These are phyloP conservation scores for Melanerpes aurifrons DNA, from an alignment of 2,113 vertebrate genomes.

Conservation along the genomic window DNA sequence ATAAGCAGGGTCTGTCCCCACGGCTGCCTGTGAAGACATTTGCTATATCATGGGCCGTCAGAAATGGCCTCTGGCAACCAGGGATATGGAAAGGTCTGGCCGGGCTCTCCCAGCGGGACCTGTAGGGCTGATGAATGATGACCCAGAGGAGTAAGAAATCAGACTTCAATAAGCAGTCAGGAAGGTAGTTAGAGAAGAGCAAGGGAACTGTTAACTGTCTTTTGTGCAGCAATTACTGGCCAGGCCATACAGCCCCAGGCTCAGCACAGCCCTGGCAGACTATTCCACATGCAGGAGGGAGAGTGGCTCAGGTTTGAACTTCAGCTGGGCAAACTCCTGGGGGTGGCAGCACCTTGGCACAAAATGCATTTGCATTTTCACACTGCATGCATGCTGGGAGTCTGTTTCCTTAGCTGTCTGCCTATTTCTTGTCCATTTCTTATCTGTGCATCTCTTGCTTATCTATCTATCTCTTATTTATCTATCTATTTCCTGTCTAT, in stretches of 20 bases:
- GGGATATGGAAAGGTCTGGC: conserved; percentile 69
- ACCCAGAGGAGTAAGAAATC: conserved; percentile 74
- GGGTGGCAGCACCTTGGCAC: neutral
- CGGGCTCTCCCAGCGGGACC: conserved; percentile 63
- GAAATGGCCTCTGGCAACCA: conserved; percentile 80
- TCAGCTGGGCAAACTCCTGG: accelerated
- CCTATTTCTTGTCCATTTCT: too few relatives aligned
- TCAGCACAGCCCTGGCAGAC: neutral
- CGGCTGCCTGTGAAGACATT: conserved; percentile 73
- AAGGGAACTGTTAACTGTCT: conserved; percentile 75
- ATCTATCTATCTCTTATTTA: too few relatives aligned
- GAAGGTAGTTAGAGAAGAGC: conserved; percentile 63
- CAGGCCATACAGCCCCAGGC: conserved; percentile 61
- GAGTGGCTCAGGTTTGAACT: neutral
- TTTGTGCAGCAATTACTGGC: conserved; percentile 70
- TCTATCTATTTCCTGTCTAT: too few relatives aligned
- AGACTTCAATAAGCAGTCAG: conserved; percentile 78
- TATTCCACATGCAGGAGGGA: neutral
- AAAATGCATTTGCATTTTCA: accelerated
- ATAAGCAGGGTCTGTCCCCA: conserved; percentile 78
- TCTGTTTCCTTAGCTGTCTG: too few relatives aligned
- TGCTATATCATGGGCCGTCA: conserved; percentile 75
- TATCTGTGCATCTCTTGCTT: too few relatives aligned
- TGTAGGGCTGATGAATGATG: conserved; percentile 75
- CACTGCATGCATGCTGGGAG: accelerated